Base-by-base conservation (phyloP, 2,113 vertebrate genomes). In the Artemisiospiza belli region DNA sequence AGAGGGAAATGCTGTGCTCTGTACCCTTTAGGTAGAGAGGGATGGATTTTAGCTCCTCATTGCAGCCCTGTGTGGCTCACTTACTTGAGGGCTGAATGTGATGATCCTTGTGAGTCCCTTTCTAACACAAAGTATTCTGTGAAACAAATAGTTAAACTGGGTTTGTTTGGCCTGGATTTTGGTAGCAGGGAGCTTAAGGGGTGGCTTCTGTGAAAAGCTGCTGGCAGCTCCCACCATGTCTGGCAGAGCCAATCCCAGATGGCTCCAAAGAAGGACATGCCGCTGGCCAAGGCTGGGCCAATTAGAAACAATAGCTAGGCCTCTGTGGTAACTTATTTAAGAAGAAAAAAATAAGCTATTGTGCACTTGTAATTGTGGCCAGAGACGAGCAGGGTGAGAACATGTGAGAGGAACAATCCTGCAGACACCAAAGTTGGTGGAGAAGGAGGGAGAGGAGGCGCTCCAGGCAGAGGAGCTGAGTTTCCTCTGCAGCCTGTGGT, bases 391-490 rank as follows among this genome's bases (percentile, higher is more conserved):
- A 54, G 16, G 5, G 4, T 44, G 47, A 37, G 16, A 62, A 31
- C 8, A 21, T 4, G 33, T 37, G 24, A 51, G 44, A 51, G 30
- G 15, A 43, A 2, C 30, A 72, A 2, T 9, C 24, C 37, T 31
- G 39, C 39, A 44, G 37, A 11, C 39, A 25, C 12, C 21, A 31
- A 17, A 16, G 21, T 21, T 11, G 8, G 46, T 44, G 37, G 6
- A 44, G 37, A 44, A 52, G 46, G 54, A 58, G 14, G 6, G 8
- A 10, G 6, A 61, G 20, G 24, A 59, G 15, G 11, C 23, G 23
- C 35, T 37, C 8, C 25, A 33, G n/a, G 41, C 17, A 3, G n/a
- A 0, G 0, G 25, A 35, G 25, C 20, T 2, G 1, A 15, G 57
- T 37, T 37, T 31, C 25, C 15, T 4, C 20, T 52, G 37, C 46